Evolutionary conservation across 2,888 invertebrate genomes (phyloP).

Genomic region (Ectobius pallidus): DNA sequence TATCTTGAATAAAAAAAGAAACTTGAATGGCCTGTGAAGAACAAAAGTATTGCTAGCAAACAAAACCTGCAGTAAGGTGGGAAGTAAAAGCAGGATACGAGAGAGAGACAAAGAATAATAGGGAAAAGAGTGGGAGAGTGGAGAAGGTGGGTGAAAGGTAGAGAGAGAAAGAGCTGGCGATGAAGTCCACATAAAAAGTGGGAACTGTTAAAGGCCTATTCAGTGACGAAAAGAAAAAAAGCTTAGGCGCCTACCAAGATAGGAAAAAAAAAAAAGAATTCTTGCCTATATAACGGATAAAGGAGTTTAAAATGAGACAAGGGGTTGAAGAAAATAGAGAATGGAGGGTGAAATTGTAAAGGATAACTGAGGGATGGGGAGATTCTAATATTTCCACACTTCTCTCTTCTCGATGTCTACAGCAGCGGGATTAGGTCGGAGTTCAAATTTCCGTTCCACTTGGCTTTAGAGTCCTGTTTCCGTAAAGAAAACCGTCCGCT

Average conservation of each 20-base stretch:
- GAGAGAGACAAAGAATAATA: no score
- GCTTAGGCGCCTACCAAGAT: background rate
- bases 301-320: conserved; percentile 30
- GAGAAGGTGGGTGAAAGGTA: background rate
- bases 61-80: no score
- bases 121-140: background rate
- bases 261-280: background rate
- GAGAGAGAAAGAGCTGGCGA: background rate
- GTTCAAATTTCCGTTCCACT: conserved; percentile 37
- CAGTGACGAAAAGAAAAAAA: background rate
- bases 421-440: conserved; percentile 24
- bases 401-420: background rate
- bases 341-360: conserved; percentile 11
- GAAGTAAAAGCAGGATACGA: no score
- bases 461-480: background rate
- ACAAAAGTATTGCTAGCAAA: background rate
- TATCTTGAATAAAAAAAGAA: conserved; percentile 8
- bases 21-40: conserved; percentile 6
- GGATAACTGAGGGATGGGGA: conserved; percentile 4
- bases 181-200: conserved; percentile 22
- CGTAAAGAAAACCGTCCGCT: background rate
- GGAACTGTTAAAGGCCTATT: conserved; percentile 12
- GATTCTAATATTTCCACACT: background rate
- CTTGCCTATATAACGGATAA: conserved; percentile 26
- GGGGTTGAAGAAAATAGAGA: conserved; percentile 20